A percentile compares a stretch with the other conserved stretches of the same genome.
Conservation (phyloP, 2,888 invertebrate species). For the Rutpela maculata region DNA sequence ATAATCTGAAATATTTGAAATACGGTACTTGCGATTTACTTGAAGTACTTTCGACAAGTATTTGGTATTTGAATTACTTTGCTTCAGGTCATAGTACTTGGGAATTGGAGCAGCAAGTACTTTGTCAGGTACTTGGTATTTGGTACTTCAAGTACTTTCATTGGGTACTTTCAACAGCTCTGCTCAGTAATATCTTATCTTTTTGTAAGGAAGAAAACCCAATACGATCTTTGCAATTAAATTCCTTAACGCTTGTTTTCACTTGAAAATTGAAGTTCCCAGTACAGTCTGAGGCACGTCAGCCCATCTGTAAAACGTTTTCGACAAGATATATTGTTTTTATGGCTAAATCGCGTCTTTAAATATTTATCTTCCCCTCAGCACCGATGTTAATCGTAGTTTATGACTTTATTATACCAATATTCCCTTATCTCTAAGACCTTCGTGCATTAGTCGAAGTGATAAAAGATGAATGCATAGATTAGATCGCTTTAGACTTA, state of each 20-base stretch:
- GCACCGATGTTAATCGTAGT: neutral
- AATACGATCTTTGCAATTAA: neutral
- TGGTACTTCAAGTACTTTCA: too few relatives aligned
- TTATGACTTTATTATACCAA: constrained; percentile 16
- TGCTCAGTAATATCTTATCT: too few relatives aligned
- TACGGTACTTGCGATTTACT: too few relatives aligned
- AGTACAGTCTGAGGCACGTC: neutral
- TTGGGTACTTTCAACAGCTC: too few relatives aligned
- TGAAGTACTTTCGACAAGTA: too few relatives aligned
- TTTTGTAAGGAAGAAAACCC: neutral
- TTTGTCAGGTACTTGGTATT: too few relatives aligned
- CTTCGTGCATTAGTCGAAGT: neutral
- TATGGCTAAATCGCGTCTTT: neutral
- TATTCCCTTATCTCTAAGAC: constrained; percentile 20
- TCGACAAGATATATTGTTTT: neutral
- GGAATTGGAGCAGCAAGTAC: too few relatives aligned
- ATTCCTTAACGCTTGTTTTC: neutral
- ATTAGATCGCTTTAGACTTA: neutral
- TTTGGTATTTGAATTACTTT: too few relatives aligned
- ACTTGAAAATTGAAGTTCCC: neutral
- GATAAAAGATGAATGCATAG: neutral
- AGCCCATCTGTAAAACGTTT: neutral
- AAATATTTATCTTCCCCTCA: neutral
- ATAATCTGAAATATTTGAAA: too few relatives aligned
- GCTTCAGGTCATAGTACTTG: too few relatives aligned